phyloP scores from a whole-genome alignment of 2,797 vertebrate genomes.

The Columba guinea region DNA sequence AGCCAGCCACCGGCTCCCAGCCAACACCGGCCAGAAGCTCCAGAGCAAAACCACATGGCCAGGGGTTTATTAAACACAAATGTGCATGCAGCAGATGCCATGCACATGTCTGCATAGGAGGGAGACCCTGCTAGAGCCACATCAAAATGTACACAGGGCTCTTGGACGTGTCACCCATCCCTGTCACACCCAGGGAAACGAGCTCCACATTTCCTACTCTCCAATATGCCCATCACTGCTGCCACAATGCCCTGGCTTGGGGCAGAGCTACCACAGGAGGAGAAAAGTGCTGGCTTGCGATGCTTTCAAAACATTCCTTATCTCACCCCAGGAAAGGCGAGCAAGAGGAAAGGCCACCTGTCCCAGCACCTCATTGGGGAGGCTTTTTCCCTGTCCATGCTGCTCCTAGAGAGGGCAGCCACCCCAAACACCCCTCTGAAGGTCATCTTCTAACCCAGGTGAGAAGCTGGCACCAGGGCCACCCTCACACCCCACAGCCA shows the following conservation, averaged over 20 bases:
- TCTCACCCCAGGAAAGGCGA: neutral
- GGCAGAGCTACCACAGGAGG: neutral
- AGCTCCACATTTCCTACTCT: neutral
- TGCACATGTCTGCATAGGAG: accelerated
- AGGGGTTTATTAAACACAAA: neutral
- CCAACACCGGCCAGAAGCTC: accelerated
- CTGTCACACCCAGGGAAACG: neutral
- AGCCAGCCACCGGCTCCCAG: neutral
- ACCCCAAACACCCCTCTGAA: neutral
- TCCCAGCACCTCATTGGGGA: neutral
- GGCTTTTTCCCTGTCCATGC: neutral
- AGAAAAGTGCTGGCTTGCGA: neutral
- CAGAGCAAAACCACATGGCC: neutral
- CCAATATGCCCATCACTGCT: neutral
- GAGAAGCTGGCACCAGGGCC: neutral
- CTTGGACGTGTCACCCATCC: neutral
- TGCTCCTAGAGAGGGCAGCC: neutral
- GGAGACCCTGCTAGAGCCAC: neutral
- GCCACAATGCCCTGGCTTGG: neutral
- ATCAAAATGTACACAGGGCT: accelerated
- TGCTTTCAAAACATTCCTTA: neutral
- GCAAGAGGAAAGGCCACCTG: neutral
- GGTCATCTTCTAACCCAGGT: neutral
- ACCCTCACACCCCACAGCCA: accelerated
- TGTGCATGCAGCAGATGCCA: neutral